These are phyloP conservation scores for Rafetus swinhoei DNA, from an alignment of 2,113 vertebrate species.

Conservation along the genomic window DNA sequence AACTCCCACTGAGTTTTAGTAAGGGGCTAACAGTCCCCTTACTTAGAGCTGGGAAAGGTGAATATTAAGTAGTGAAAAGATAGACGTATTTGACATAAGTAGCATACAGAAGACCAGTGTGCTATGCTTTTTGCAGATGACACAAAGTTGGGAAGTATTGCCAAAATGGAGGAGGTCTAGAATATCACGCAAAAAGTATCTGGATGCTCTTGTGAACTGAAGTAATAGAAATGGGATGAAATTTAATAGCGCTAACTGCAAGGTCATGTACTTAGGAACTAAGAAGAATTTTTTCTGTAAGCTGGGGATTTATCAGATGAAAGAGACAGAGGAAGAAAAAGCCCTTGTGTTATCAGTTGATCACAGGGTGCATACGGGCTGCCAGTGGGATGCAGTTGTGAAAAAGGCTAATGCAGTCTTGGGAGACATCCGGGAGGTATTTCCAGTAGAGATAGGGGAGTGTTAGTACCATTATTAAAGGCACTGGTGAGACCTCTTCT, in stretches of 20 bases:
- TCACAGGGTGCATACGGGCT: not conserved
- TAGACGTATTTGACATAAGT: conserved; percentile 21
- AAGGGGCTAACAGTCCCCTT: too few species aligned
- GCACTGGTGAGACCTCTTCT: not conserved
- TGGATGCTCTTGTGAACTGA: not conserved
- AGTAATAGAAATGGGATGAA: not conserved
- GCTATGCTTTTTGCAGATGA: not conserved
- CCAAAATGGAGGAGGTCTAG: not conserved
- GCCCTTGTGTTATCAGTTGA: not conserved
- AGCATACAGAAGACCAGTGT: conserved; percentile 43
- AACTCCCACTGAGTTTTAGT: too few species aligned
- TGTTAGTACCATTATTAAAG: not conserved
- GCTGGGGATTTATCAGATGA: not conserved
- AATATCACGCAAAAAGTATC: not conserved
- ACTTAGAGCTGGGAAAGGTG: not conserved
- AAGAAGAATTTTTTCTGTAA: not conserved
- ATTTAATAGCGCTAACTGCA: not conserved
- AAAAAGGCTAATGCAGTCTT: not conserved
- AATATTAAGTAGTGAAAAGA: not conserved
- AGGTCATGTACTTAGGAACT: not conserved
- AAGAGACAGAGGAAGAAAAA: not conserved
- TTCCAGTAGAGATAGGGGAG: not conserved
- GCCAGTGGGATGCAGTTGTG: not conserved
- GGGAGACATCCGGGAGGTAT: not conserved
- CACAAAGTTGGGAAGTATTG: not conserved